phyloP scores from a whole-genome alignment of 2,888 invertebrate genomes.

The Lithophane ornitopus region DNA sequence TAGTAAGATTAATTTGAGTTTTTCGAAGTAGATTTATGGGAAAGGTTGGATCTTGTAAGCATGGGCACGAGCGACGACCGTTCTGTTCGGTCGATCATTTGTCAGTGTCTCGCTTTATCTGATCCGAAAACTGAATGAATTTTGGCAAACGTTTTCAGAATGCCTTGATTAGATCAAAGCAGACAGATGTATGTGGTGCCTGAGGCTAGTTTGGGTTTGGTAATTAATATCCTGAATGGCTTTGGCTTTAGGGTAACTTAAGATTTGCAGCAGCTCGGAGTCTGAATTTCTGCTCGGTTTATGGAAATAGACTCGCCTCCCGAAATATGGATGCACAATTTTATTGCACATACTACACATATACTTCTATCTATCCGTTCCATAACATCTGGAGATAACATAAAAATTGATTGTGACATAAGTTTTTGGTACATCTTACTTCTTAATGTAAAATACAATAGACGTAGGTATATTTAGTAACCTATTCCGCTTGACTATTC shows the following conservation, averaged over 20 bases:
- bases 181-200: constrained; percentile 59
- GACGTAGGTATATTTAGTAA: no score
- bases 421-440: not conserved
- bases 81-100: constrained; percentile 80
- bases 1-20: constrained; percentile 85
- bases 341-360: not conserved
- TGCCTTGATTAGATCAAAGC: constrained; percentile 57
- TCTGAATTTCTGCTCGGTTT: not conserved
- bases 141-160: constrained; percentile 70
- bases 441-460: no score
- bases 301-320: not conserved
- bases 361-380: no score
- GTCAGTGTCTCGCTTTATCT: constrained; percentile 83
- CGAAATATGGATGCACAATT: not conserved
- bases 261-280: not conserved
- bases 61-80: constrained; percentile 75
- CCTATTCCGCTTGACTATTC: no score
- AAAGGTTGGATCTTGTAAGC: constrained; percentile 77
- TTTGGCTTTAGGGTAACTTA: not conserved
- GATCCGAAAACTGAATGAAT: constrained; percentile 82
- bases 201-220: constrained; percentile 18
- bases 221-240: not conserved
- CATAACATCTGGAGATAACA: not conserved
- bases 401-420: not conserved
- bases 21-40: constrained; percentile 84